These are phyloP conservation scores for Oasisia sp. DNA, from an alignment of 2,888 invertebrate species.

Conservation along the genomic window DNA sequence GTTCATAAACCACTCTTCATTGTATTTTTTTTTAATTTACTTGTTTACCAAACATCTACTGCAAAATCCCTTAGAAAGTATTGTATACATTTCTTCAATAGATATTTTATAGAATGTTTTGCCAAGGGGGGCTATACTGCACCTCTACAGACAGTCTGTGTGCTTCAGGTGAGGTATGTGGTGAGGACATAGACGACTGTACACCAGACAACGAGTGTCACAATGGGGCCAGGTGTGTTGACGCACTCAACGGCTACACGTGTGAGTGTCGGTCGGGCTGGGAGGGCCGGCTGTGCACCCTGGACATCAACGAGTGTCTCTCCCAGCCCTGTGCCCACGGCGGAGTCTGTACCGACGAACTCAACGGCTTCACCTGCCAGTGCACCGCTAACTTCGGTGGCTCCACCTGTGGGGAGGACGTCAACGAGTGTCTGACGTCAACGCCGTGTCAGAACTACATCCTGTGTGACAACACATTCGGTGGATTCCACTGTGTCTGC, in stretches of 20 bases:
- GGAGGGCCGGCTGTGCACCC: constrained; percentile 87
- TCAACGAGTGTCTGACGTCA: constrained; percentile 81
- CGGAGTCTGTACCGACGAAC: constrained; percentile 79
- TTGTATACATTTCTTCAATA: too few species aligned
- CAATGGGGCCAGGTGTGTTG: constrained; percentile 43
- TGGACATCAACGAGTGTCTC: constrained; percentile 94
- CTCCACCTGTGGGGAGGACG: constrained; percentile 68
- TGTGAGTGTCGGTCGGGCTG: constrained; percentile 48
- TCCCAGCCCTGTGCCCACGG: constrained; percentile 88
- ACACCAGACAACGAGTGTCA: constrained; percentile 33
- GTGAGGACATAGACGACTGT: constrained; percentile 40
- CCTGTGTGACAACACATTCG: constrained; percentile 43
- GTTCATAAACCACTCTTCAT: too few species aligned
- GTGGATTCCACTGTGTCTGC: constrained; percentile 45
- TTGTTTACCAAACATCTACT: too few species aligned
- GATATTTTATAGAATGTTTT: too few species aligned
- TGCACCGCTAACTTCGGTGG: constrained; percentile 70
- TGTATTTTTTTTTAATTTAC: too few species aligned
- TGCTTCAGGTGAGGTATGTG: constrained; percentile 33
- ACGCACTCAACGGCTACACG: constrained; percentile 40
- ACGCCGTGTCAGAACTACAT: constrained; percentile 44
- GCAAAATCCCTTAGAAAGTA: too few species aligned
- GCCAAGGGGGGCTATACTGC: too few species aligned
- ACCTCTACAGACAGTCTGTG: too few species aligned
- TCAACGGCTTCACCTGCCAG: constrained; percentile 74